phyloP scores from a whole-genome alignment of 2,797 vertebrate genomes.

The Rhabdomys pumilio region DNA sequence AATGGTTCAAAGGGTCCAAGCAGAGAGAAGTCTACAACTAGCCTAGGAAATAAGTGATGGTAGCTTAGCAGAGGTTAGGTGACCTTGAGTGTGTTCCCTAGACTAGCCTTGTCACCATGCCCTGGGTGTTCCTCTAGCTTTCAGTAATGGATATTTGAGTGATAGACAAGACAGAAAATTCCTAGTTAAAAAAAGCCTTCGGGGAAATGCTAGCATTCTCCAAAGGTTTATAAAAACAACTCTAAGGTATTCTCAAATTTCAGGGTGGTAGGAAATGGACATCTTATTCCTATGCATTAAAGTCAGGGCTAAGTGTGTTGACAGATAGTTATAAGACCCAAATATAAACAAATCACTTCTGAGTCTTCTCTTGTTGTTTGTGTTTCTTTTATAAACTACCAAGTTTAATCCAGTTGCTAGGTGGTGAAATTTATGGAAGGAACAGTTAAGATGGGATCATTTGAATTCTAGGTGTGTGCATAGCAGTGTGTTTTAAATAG shows the following conservation, averaged over 20 bases:
- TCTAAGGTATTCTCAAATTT: background rate
- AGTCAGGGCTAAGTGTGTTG: background rate
- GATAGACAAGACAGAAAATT: background rate
- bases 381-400: background rate
- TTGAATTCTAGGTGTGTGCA: background rate
- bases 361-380: background rate
- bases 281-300: background rate
- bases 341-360: background rate
- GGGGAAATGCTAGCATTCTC: background rate
- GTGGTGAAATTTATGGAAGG: background rate
- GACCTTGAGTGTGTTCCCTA: background rate
- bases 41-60: background rate
- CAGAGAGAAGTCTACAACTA: background rate
- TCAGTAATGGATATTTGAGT: background rate
- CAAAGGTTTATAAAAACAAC: background rate
- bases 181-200: background rate
- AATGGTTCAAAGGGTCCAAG: background rate
- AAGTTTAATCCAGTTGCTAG: background rate
- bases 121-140: rapidly evolving
- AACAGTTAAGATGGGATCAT: background rate
- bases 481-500: background rate
- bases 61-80: background rate
- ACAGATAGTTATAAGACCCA: background rate
- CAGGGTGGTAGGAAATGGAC: background rate
- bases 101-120: background rate